phyloP scores from a whole-genome alignment of 2,888 invertebrate genomes.

The Volucella inflata region DNA sequence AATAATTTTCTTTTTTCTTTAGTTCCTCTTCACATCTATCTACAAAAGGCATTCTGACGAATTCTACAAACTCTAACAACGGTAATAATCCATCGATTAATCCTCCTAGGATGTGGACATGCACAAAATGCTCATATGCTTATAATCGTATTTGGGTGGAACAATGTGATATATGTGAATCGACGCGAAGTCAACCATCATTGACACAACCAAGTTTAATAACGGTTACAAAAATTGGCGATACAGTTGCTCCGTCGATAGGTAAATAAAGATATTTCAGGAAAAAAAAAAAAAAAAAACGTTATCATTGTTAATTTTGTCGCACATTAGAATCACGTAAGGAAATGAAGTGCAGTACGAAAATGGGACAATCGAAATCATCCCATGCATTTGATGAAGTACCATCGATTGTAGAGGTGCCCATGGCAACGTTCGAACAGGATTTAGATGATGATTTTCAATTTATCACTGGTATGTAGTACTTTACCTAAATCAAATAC shows the following conservation, averaged over 20 bases:
- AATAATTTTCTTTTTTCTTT: conserved; percentile 13
- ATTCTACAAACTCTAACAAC: conserved; percentile 77
- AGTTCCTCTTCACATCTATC: conserved; percentile 68
- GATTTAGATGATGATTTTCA: conserved; percentile 89
- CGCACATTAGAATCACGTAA: conserved; percentile 75
- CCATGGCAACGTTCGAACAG: conserved; percentile 88
- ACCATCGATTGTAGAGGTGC: conserved; percentile 84
- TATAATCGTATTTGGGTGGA: conserved; percentile 93
- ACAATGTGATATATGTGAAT: conserved; percentile 92
- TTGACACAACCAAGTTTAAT: conserved; percentile 88
- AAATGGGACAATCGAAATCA: conserved; percentile 77
- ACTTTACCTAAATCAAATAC: neutral
- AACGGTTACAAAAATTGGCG: conserved; percentile 86
- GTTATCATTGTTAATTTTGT: conserved; percentile 2
- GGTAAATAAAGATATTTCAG: conserved; percentile 67
- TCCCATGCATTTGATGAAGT: conserved; percentile 78
- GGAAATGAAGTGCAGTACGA: conserved; percentile 77
- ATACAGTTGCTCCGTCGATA: conserved; percentile 78
- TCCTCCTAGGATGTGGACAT: conserved; percentile 91
- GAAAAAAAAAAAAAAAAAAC: neutral
- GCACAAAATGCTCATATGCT: conserved; percentile 93
- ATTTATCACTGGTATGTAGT: conserved; percentile 85
- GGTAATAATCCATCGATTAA: conserved; percentile 81
- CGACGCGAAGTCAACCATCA: conserved; percentile 86
- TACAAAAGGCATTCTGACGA: conserved; percentile 74